Percentiles rank a stretch among this genome's conserved stretches.
Evolutionary conservation across 2,888 invertebrate species (phyloP).

Genomic region (Pyralis farinalis): DNA sequence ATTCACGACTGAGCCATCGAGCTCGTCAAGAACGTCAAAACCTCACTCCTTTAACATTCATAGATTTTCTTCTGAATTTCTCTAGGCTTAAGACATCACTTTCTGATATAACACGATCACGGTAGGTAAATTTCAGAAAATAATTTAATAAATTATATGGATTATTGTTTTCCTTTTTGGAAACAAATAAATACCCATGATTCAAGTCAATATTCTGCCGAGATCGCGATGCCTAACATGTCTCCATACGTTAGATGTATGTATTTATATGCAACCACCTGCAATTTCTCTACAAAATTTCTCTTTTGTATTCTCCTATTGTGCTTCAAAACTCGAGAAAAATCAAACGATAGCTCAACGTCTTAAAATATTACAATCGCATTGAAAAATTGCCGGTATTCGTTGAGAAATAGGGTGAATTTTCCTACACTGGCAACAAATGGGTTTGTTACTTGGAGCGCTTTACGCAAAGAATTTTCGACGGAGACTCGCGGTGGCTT

Average conservation of each 20-base stretch:
- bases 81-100: too few relatives aligned
- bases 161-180: too few relatives aligned
- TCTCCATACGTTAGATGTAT: neutral
- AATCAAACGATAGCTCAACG: conserved; percentile 7
- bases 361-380: conserved; percentile 9
- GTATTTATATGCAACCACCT: too few relatives aligned
- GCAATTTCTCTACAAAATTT: conserved; percentile 4
- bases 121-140: too few relatives aligned
- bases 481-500: conserved; percentile 6
- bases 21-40: too few relatives aligned
- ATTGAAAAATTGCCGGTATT: conserved; percentile 14
- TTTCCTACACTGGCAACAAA: conserved; percentile 8
- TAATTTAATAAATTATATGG: too few relatives aligned
- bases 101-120: too few relatives aligned
- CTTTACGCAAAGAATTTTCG: neutral
- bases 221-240: neutral
- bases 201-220: too few relatives aligned
- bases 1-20: too few relatives aligned
- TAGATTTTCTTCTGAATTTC: too few relatives aligned
- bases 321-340: conserved; percentile 6
- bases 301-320: conserved; percentile 11
- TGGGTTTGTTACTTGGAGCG: conserved; percentile 1
- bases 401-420: conserved; percentile 11
- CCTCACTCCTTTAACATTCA: too few relatives aligned
- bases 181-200: too few relatives aligned